Base-by-base conservation (phyloP, 2,888 invertebrate genomes). In the Prosopocoilus inquinatus region DNA sequence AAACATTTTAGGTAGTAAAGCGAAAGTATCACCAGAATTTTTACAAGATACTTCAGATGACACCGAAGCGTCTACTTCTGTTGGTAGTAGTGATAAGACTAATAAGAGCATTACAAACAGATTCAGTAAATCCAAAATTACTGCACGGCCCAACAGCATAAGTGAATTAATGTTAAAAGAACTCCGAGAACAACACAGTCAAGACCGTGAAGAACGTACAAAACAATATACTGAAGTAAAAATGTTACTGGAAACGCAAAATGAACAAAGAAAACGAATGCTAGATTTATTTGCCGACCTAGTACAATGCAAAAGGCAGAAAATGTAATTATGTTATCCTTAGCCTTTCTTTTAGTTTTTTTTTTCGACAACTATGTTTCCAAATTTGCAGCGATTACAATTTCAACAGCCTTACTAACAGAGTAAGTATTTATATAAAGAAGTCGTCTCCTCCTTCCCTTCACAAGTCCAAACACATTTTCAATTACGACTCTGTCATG, bases 401-500 rank as follows among this genome's bases (percentile, higher is more conserved):
- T 45, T 50, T 50, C 55, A 11, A 55, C 28, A 45, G 55, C 50
- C 32, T 54, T 54, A 9, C 13, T 12, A 15, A 54, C 41, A n/a
- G 20, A 47, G 15, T 54, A 28, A 11, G 39, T 48, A 43, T 49
- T 54, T 38, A 54, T 39, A 34, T 20, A 54, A 12, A 34, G 35
- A 7, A 49, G 41, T 20, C 43, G 13, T 34, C 48, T 11, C 48
- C 48, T 48, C 13, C 55, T 43, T 16, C 45, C 50, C 28, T 55
- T 55, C 33, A 55, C 15, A 35, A 55, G 16, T 11, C 55, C 50
- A 50, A 55, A 55, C 5, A 34, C 36, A 45, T 55, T 33, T 55
- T 55, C 50, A 28, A 50, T 55, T n/a, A 11, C 12, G 41, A 28
- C 11, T 45, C 51, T 44, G 3, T 13, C 35, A 16, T 8, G 15